phyloP scores from a whole-genome alignment of 1,140 invertebrate species.

The Aethina tumida region DNA sequence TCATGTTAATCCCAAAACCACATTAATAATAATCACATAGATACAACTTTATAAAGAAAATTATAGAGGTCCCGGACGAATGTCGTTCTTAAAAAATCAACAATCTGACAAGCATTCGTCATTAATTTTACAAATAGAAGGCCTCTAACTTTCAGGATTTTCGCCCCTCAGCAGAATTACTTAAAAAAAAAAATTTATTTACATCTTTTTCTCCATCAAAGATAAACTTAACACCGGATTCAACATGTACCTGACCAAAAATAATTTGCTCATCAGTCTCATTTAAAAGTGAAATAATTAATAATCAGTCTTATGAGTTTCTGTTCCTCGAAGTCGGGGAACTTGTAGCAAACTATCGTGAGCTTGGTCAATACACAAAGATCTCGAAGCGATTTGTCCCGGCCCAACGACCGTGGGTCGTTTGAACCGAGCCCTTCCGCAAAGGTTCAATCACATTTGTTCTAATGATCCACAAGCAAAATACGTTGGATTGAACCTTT shows the following conservation, averaged over 20 bases:
- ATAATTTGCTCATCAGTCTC: constrained; percentile 27
- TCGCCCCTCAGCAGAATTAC: background rate
- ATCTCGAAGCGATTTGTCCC: too few relatives aligned
- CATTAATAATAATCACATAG: constrained; percentile 23
- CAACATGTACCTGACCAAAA: constrained; percentile 3
- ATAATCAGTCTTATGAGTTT: constrained; percentile 37
- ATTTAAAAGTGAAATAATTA: constrained; percentile 30
- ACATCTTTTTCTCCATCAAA: constrained; percentile 25
- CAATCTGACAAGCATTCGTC: background rate
- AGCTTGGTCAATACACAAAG: constrained; percentile 28
- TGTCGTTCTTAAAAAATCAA: background rate
- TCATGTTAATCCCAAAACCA: constrained; percentile 20
- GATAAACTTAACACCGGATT: constrained; percentile 19
- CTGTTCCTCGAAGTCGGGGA: constrained; percentile 27
- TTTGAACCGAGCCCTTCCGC: too few relatives aligned
- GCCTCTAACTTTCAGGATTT: constrained; percentile 4
- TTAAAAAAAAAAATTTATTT: constrained; percentile 20
- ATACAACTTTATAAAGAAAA: constrained; percentile 13
- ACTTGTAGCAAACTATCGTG: constrained; percentile 35
- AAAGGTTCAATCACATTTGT: constrained; percentile 9
- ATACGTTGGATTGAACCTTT: constrained; percentile 15
- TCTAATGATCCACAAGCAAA: constrained; percentile 9
- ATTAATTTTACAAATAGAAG: constrained; percentile 2
- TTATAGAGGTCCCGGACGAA: background rate
- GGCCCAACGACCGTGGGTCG: too few relatives aligned